Conservation (phyloP, 2,797 vertebrate species). For the Brotula barbata region DNA sequence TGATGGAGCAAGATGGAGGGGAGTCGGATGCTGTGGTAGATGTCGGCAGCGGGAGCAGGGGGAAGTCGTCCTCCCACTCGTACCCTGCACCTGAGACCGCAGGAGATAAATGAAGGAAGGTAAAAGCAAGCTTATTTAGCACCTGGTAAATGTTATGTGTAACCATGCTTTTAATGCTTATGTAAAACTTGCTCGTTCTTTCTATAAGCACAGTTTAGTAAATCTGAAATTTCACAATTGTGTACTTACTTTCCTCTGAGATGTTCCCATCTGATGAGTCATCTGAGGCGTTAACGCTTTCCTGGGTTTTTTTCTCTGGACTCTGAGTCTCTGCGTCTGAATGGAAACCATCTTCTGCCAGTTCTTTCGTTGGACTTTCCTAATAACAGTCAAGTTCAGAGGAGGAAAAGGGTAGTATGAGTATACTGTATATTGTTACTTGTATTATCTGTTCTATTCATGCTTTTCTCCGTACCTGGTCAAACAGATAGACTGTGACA, state of each 20-base stretch:
- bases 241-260: constrained; percentile 84
- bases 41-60: constrained; percentile 79
- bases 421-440: no score
- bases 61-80: constrained; percentile 88
- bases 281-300: constrained; percentile 67
- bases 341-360: constrained; percentile 82
- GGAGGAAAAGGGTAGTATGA: not conserved
- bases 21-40: constrained; percentile 70
- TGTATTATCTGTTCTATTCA: not conserved
- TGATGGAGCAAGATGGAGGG: constrained; percentile 37
- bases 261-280: constrained; percentile 79
- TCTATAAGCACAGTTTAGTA: not conserved
- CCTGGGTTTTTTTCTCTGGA: constrained; percentile 52
- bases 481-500: constrained; percentile 95
- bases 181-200: no score
- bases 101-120: not conserved
- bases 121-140: no score
- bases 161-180: no score
- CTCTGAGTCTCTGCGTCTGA: constrained; percentile 65
- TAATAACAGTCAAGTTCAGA: constrained; percentile 44
- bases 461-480: constrained; percentile 83
- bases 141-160: no score
- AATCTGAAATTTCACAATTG: not conserved
- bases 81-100: constrained; percentile 78
- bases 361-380: constrained; percentile 93